phyloP scores from a whole-genome alignment of 2,113 vertebrate species.

The human region GRCh38 chr1:215090501-215091000 shows the following conservation, averaged over 20 bases:
- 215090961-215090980: background rate
- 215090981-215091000: background rate
- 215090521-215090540: background rate
- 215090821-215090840: background rate
- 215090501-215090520: background rate
- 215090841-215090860: background rate
- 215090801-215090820: background rate
- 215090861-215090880: background rate
- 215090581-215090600: background rate
- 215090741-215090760: background rate
- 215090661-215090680: background rate
- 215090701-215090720: background rate
- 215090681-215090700: background rate
- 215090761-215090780: background rate
- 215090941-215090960: background rate
- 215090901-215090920: background rate
- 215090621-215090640: background rate
- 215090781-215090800: background rate
- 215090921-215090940: background rate
- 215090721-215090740: background rate
- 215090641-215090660: background rate
- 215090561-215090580: background rate
- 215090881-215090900: background rate
- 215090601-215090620: accelerated
- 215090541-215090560: background rate